phyloP scores from a whole-genome alignment of 2,113 vertebrate species.

The Aythya baeri region DNA sequence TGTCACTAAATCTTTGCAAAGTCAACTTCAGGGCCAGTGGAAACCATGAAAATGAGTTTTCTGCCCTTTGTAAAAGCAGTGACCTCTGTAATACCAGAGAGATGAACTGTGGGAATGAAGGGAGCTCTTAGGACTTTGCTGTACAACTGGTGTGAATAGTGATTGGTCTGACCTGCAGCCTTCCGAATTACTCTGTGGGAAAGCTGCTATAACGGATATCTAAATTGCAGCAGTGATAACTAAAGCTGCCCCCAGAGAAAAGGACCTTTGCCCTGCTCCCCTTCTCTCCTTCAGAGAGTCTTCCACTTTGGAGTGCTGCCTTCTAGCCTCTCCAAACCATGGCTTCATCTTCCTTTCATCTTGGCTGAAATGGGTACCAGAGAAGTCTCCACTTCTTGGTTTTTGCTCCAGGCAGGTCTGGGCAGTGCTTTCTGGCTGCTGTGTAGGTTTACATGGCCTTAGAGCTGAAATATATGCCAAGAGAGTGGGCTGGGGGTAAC shows the following conservation, averaged over 20 bases:
- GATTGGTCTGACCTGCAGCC: neutral
- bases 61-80: neutral
- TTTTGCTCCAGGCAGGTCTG: neutral
- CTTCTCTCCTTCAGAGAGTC: neutral
- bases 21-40: neutral
- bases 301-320: neutral
- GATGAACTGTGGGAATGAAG: neutral
- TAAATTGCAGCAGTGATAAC: neutral
- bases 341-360: neutral
- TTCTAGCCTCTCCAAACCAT: neutral
- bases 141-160: neutral
- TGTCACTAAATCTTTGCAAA: neutral
- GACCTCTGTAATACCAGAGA: neutral
- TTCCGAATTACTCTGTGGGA: neutral
- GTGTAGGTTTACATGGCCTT: rapidly evolving
- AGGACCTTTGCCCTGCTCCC: neutral
- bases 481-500: neutral
- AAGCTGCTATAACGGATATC: neutral
- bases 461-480: neutral
- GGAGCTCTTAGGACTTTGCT: neutral
- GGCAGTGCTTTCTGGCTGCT: neutral
- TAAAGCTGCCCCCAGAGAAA: neutral
- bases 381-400: rapidly evolving
- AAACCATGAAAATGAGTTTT: constrained; percentile 6
- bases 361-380: neutral